A percentile compares a stretch with the other conserved stretches of the same genome.
phyloP scores from a whole-genome alignment of 2,888 invertebrate species.

The Unio pictorum region DNA sequence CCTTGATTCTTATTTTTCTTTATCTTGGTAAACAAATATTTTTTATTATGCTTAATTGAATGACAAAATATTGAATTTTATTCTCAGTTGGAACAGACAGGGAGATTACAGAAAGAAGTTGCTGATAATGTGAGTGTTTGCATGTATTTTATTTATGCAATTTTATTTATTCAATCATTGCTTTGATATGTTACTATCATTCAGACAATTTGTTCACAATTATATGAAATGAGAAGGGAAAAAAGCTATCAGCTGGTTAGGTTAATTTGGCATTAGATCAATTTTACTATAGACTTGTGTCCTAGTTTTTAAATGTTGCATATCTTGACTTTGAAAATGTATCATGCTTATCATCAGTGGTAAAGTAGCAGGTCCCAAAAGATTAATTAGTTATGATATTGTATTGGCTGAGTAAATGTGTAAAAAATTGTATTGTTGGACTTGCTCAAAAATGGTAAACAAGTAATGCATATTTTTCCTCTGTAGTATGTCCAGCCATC shows the following conservation, averaged over 20 bases:
- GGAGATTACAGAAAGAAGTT: slow-evolving; percentile 82
- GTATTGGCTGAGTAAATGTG: not conserved
- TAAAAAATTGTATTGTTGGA: not conserved
- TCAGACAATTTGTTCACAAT: no score
- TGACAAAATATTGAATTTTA: slow-evolving; percentile 5
- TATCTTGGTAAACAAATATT: not conserved
- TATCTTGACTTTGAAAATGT: no score
- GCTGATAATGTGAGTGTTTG: slow-evolving; percentile 76
- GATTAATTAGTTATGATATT: no score
- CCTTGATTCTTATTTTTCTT: not conserved
- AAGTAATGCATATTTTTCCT: not conserved
- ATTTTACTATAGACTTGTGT: not conserved
- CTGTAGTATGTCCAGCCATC: slow-evolving; percentile 54
- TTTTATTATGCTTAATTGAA: no score
- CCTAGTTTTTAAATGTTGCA: no score
- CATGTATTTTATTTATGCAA: not conserved
- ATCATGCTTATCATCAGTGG: no score
- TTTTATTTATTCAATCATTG: not conserved
- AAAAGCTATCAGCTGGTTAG: not conserved
- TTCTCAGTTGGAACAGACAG: slow-evolving; percentile 81
- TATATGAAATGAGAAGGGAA: not conserved
- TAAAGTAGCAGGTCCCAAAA: no score
- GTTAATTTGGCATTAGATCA: not conserved
- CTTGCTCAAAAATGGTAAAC: not conserved
- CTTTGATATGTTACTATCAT: not conserved